Evolutionary conservation across 1,140 invertebrate species (phyloP), one percentile per base, ranked within the genome.

Genomic region (Lucilia sericata): DNA sequence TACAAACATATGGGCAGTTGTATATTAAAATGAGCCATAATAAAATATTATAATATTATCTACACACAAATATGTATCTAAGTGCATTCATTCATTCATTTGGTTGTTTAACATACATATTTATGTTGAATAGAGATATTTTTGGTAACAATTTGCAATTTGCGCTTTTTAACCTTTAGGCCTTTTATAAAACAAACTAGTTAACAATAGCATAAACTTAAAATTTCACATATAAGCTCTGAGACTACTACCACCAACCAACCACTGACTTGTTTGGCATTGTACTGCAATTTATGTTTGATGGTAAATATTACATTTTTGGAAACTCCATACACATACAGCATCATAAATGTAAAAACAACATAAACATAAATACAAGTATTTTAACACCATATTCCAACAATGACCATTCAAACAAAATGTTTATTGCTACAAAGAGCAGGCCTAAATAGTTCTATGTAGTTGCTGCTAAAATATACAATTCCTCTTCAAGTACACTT

Each of bases 151-250:
- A 55, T 55, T 70, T 70, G 65, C 19, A 70, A 70, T 70, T 70
- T 12, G n/a, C n/a, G n/a, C 65, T 70, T 70, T 70, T 21, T 70
- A 70, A 70, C 65, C 65, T 70, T 21, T 70, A 70, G 65, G 65
- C 65, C 65, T 70, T 70, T 70, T 70, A 70, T 70, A 21, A 21
- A 70, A 70, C 65, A 19, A 70, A 70, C 65, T 70, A 70, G 65
- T 21, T 21, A 70, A 21, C 21, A 70, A 19, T 70, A n/a, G 5
- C 65, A 60, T 60, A 17, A 60, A 60, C 19, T 70, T 19, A 55
- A 55, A 49, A 13, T 55, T 55, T 13, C 14, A 55, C 13, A 55
- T 2, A 55, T 42, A 42, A 42, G 42, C 42, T 42, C 2, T 10
- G 42, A 30, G 25, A 55, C 51, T 55, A 55, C 12, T 55, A 17